A percentile compares a stretch with the other conserved stretches of the same genome.
Conservation (phyloP, 1,140 invertebrate genomes). For the Caenorhabditis latens region DNA sequence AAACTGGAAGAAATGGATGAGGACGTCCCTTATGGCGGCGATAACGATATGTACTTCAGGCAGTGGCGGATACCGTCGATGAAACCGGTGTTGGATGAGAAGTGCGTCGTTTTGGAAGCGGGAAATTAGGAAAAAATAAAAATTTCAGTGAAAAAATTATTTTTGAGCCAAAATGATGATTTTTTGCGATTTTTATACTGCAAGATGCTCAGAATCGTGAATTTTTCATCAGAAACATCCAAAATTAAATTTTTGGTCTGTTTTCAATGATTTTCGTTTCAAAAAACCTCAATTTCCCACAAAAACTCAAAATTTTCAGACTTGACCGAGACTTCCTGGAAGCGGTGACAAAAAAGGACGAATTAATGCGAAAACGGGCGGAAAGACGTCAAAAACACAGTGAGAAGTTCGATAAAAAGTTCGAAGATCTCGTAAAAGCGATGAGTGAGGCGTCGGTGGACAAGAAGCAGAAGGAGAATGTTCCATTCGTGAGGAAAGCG, state of each 20-base stretch:
- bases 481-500: background rate
- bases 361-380: background rate
- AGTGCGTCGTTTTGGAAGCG: background rate
- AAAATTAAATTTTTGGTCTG: too few species aligned
- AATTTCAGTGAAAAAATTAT: too few species aligned
- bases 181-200: too few species aligned
- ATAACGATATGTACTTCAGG: conserved; percentile 38
- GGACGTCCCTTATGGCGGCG: background rate
- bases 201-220: too few species aligned
- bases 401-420: conserved; percentile 29
- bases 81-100: conserved; percentile 33
- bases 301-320: background rate
- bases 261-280: too few species aligned
- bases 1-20: conserved; percentile 35
- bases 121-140: background rate
- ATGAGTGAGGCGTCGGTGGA: background rate
- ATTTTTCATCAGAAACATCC: too few species aligned
- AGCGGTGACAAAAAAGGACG: background rate
- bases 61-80: conserved; percentile 39
- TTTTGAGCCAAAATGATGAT: too few species aligned
- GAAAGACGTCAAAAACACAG: conserved; percentile 16
- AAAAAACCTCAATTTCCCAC: too few species aligned
- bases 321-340: conserved; percentile 12
- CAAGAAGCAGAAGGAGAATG: background rate
- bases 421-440: background rate